phyloP scores from a whole-genome alignment of 2,113 vertebrate genomes.

The Dolichallabes microphthalmus region DNA sequence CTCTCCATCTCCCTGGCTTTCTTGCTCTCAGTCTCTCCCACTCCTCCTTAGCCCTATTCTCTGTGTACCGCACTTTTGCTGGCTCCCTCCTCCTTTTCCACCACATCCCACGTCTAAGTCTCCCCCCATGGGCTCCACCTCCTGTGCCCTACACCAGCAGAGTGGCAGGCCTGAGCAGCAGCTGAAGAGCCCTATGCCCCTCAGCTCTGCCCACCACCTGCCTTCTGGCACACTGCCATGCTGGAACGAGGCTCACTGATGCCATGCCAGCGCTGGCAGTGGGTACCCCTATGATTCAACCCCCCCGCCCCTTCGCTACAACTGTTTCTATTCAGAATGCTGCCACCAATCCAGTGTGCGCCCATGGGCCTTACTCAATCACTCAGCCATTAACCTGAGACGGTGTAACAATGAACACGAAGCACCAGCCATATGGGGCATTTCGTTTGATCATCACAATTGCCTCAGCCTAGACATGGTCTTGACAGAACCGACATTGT shows the following conservation, averaged over 20 bases:
- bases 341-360: neutral
- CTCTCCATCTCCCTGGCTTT: slow-evolving; percentile 9
- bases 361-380: slow-evolving; percentile 19
- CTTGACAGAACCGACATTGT: neutral
- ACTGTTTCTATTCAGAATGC: neutral
- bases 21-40: neutral
- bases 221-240: slow-evolving; percentile 44
- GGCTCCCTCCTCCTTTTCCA: neutral
- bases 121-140: neutral
- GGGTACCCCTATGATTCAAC: slow-evolving; percentile 17
- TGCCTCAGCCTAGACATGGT: neutral
- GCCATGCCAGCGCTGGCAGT: slow-evolving; percentile 37
- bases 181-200: slow-evolving; percentile 41
- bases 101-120: neutral
- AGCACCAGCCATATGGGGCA: slow-evolving; percentile 1
- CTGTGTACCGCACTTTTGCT: neutral
- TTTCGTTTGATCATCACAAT: neutral
- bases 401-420: neutral
- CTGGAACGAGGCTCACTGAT: slow-evolving; percentile 37
- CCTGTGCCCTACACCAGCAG: slow-evolving; percentile 41
- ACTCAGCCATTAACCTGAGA: slow-evolving; percentile 26
- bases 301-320: neutral
- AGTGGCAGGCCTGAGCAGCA: slow-evolving; percentile 41
- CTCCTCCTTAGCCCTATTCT: neutral
- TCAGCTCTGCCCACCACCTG: slow-evolving; percentile 47